These are phyloP conservation scores for Incurvaria masculella DNA, from an alignment of 2,888 invertebrate species.

Conservation along the genomic window DNA sequence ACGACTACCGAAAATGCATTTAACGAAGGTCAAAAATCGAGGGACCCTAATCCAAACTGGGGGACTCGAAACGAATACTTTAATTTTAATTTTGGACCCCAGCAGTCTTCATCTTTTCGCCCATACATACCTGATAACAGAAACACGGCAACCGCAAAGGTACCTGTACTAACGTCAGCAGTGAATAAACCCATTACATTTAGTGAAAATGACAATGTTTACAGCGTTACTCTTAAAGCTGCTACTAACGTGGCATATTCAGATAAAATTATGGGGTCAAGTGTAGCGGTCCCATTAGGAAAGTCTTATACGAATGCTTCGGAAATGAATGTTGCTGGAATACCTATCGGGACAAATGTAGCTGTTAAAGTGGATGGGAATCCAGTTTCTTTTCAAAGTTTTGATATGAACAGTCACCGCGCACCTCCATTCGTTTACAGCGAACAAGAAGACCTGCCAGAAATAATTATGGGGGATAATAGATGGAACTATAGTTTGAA, in stretches of 20 bases:
- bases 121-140: background rate
- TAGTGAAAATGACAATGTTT: slow-evolving; percentile 30
- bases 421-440: slow-evolving; percentile 25
- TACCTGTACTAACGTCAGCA: background rate
- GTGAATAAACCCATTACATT: background rate
- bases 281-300: slow-evolving; percentile 35
- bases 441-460: slow-evolving; percentile 23
- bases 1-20: slow-evolving; percentile 17
- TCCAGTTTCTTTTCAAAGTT: slow-evolving; percentile 29
- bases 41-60: background rate
- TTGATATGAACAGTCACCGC: slow-evolving; percentile 28
- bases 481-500: slow-evolving; percentile 38
- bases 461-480: slow-evolving; percentile 30
- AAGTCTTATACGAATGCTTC: slow-evolving; percentile 25
- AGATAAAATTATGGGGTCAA: slow-evolving; percentile 37
- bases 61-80: background rate
- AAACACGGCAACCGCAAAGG: background rate
- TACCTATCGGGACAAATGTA: slow-evolving; percentile 50
- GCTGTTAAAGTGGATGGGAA: slow-evolving; percentile 48
- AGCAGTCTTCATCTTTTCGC: background rate
- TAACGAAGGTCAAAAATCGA: background rate
- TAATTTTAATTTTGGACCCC: background rate
- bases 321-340: slow-evolving; percentile 36
- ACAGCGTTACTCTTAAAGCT: slow-evolving; percentile 39
- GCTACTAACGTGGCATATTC: slow-evolving; percentile 37